Base-by-base conservation (phyloP, 2,113 vertebrate species). In the Cyanoderma ruficeps region DNA sequence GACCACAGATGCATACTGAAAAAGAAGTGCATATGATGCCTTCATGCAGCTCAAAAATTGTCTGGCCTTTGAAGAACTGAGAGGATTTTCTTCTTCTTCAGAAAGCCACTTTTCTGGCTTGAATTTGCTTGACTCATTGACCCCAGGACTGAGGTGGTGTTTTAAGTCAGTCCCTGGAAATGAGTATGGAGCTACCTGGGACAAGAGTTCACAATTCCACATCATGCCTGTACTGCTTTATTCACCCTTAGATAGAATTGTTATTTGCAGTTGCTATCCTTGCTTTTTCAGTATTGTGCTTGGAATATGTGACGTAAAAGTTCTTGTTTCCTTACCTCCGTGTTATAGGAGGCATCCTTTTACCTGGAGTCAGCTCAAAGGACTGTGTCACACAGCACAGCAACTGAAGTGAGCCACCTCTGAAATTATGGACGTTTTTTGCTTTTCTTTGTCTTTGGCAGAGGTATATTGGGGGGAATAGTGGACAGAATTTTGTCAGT, bases 381-480 rank as follows among this genome's bases (percentile, higher is more conserved):
- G 23, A 11, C 39, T 0, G 1, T 13, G 52, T 83, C 35, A n/a
- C 57, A 35, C 50, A 28, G 6, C 3, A 1, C 7, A 55, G 28
- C 17, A 75, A 31, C 13, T 63, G 42, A 75, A 85, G 27, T 18
- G 89, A 90, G 10, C 11, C 19, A 13, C 19, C 19, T 57, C 7
- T 37, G 67, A 90, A 90, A 59, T 53, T 1, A 33, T 1, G 5
- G 21, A 2, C 0, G 0, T 21, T 84, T 84, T 65, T 28, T 57
- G 13, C 37, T 75, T 88, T 55, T 33, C 39, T 21, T 13, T 55
- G 4, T 33, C 35, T 86, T 87, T 72, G 71, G 71, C 13, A 47
- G 77, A 83, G 11, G 9, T 60, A 2, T n/a, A 11, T 41, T 75
- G 53, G 20, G 33, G 15, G 30, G 1, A 28, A 31, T 1, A 55